Percentiles rank a stretch among this genome's conserved stretches.
These are phyloP conservation scores for Tenthredo livida DNA, from an alignment of 2,888 invertebrate species.

Conservation along the genomic window DNA sequence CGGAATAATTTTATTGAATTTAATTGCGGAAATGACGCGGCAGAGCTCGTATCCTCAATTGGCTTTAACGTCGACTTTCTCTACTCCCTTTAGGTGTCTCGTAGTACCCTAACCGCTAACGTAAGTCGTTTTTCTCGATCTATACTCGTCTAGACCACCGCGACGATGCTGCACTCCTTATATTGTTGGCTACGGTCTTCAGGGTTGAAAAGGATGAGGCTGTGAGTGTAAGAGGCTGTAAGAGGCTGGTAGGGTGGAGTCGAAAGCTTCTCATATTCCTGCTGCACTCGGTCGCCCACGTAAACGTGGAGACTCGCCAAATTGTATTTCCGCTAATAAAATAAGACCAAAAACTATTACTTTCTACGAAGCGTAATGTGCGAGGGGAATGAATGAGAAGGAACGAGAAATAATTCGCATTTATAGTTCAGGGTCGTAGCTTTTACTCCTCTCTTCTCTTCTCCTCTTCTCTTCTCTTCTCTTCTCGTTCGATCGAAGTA, in stretches of 20 bases:
- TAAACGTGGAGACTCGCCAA: slow-evolving; percentile 12
- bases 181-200: neutral
- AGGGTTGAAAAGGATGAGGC: neutral
- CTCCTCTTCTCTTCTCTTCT: neutral
- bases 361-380: neutral
- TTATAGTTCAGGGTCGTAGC: slow-evolving; percentile 40
- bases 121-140: neutral
- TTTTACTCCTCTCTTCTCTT: neutral
- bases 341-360: slow-evolving; percentile 1
- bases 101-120: neutral
- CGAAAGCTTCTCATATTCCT: neutral
- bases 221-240: neutral
- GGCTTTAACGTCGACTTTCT: slow-evolving; percentile 54
- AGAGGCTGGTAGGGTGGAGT: neutral
- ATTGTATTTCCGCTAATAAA: neutral
- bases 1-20: slow-evolving; percentile 55
- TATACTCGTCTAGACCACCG: neutral
- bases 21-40: slow-evolving; percentile 56
- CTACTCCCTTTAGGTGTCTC: slow-evolving; percentile 38
- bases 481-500: neutral
- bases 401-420: neutral
- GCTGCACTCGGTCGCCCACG: neutral
- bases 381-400: neutral
- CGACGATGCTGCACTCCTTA: neutral
- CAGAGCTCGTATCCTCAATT: slow-evolving; percentile 55